These are phyloP conservation scores for Camelus bactrianus DNA, from an alignment of 2,113 vertebrate species.

Conservation along the genomic window DNA sequence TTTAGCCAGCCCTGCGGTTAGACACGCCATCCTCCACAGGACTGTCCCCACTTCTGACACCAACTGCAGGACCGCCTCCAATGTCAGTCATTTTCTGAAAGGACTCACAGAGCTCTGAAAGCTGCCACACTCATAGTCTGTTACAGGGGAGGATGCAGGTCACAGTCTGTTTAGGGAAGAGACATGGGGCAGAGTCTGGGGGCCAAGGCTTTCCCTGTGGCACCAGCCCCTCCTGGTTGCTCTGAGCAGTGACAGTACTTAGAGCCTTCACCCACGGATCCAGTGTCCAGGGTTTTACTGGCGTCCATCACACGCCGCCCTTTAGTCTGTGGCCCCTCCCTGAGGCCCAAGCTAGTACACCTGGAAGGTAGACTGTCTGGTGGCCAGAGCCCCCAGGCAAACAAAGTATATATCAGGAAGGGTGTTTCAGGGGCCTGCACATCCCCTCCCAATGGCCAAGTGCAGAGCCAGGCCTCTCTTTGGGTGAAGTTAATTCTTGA, in stretches of 20 bases:
- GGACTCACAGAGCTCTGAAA: background rate
- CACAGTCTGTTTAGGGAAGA: background rate
- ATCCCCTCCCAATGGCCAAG: background rate
- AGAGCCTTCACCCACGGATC: no score
- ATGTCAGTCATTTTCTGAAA: background rate
- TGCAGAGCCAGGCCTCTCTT: background rate
- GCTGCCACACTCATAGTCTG: background rate
- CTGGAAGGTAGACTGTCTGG: background rate
- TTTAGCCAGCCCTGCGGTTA: background rate
- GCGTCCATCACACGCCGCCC: background rate
- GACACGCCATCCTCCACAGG: background rate
- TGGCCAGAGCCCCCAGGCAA: background rate
- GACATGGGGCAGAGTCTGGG: background rate
- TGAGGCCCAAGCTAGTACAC: background rate
- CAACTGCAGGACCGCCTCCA: background rate
- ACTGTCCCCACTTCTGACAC: background rate
- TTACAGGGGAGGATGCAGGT: background rate
- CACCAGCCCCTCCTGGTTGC: no score
- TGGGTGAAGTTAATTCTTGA: background rate
- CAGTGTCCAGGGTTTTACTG: background rate
- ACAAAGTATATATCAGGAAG: background rate
- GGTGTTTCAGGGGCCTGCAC: background rate
- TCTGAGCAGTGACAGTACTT: background rate
- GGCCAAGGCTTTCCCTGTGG: background rate
- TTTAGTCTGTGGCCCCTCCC: background rate